Percentiles rank a stretch among this genome's conserved stretches.
Conservation (phyloP, 1,140 invertebrate species). For the Pogonomyrmex californicus region DNA sequence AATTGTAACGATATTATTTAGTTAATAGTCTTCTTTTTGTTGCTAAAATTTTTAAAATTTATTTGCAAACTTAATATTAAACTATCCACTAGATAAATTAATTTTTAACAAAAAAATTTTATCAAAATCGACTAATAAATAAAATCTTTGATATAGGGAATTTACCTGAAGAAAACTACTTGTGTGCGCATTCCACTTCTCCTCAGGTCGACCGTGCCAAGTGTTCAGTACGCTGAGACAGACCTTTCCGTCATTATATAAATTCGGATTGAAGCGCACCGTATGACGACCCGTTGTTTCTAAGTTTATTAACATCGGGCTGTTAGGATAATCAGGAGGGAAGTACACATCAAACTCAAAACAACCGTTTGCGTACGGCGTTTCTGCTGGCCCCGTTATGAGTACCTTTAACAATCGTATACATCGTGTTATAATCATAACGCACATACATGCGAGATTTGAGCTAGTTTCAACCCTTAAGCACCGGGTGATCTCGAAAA, state of each 20-base stretch:
- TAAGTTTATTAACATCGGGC: slow-evolving; percentile 95
- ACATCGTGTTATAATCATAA: slow-evolving; percentile 7
- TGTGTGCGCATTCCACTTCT: slow-evolving; percentile 99
- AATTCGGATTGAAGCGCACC: slow-evolving; percentile 98
- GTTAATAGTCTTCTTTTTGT: neutral
- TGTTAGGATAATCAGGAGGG: slow-evolving; percentile 94
- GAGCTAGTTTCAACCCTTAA: neutral
- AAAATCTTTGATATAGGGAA: neutral
- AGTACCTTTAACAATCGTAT: slow-evolving; percentile 89
- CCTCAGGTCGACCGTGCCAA: slow-evolving; percentile 99
- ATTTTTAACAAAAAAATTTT: neutral
- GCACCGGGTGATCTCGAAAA: neutral
- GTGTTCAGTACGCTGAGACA: slow-evolving; percentile 98
- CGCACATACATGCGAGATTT: neutral
- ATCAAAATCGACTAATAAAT: neutral
- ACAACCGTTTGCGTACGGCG: slow-evolving; percentile 96
- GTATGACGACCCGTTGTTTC: slow-evolving; percentile 97
- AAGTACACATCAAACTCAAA: slow-evolving; percentile 97
- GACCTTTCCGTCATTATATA: slow-evolving; percentile 99
- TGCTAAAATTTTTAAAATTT: slow-evolving; percentile 1
- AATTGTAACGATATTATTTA: neutral
- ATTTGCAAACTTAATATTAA: neutral
- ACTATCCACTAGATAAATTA: neutral
- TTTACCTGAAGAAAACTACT: slow-evolving; percentile 97
- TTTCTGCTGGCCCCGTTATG: slow-evolving; percentile 96